Evolutionary conservation across 2,888 invertebrate species (phyloP).

Genomic region (Petrolisthes manimaculis): DNA sequence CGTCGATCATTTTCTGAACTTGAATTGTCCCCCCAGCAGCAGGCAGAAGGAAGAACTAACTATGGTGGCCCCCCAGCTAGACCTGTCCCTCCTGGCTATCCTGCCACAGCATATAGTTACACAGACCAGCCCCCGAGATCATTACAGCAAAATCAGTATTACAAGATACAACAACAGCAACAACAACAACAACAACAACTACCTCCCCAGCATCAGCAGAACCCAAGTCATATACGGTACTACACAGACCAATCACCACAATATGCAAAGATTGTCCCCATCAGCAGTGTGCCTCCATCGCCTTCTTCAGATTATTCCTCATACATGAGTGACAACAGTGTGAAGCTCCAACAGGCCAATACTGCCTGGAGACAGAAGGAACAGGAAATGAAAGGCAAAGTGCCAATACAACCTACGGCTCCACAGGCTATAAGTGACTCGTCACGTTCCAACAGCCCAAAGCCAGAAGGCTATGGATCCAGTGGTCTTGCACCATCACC

Average conservation of each 20-base stretch:
- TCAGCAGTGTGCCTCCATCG: slow-evolving; percentile 48
- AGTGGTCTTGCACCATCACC: slow-evolving; percentile 21
- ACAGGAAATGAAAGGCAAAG: slow-evolving; percentile 43
- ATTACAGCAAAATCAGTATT: slow-evolving; percentile 24
- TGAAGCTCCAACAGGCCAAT: slow-evolving; percentile 50
- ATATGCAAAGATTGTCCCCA: slow-evolving; percentile 47
- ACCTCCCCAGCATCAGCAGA: slow-evolving; percentile 16
- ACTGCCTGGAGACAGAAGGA: slow-evolving; percentile 49
- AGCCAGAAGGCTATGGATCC: slow-evolving; percentile 15
- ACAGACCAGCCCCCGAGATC: slow-evolving; percentile 52
- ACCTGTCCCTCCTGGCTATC: slow-evolving; percentile 38
- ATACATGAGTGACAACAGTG: slow-evolving; percentile 57
- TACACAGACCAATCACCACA: slow-evolving; percentile 53
- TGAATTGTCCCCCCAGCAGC: slow-evolving; percentile 44
- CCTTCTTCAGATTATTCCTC: slow-evolving; percentile 64
- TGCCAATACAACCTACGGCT: not conserved
- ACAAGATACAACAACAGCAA: slow-evolving; percentile 17
- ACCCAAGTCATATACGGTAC: slow-evolving; percentile 14
- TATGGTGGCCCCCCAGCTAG: slow-evolving; percentile 35
- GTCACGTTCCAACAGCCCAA: slow-evolving; percentile 47
- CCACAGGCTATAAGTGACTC: slow-evolving; percentile 41
- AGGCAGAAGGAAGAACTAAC: slow-evolving; percentile 14
- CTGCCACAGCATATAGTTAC: slow-evolving; percentile 33
- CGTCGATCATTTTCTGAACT: slow-evolving; percentile 58
- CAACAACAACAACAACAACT: slow-evolving; percentile 23